These are phyloP conservation scores for Picathartes gymnocephalus DNA, from an alignment of 2,113 vertebrate genomes.

Conservation along the genomic window DNA sequence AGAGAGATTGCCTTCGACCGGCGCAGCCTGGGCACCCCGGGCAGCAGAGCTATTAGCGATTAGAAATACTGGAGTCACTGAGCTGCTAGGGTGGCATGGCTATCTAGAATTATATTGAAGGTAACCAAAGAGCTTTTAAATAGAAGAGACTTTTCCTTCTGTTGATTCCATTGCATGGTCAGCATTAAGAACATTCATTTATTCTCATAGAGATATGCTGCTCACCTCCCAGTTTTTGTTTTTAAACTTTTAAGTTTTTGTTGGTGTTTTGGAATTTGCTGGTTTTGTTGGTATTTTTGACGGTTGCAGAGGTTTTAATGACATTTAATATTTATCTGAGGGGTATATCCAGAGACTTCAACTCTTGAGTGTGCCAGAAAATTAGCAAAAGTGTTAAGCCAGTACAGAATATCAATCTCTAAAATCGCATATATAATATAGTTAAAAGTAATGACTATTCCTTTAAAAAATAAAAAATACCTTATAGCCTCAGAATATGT, in stretches of 20 bases:
- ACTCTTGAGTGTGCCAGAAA: background rate
- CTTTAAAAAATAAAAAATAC: background rate
- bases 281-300: background rate
- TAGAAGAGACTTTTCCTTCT: background rate
- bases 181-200: background rate
- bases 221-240: accelerated
- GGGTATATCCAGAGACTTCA: background rate
- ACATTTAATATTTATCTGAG: background rate
- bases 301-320: background rate
- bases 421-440: background rate
- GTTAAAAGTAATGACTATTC: background rate
- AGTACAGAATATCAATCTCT: background rate
- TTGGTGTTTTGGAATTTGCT: background rate
- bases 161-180: background rate
- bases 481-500: background rate
- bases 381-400: background rate
- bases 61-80: background rate
- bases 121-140: background rate
- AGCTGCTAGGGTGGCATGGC: background rate
- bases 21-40: no score
- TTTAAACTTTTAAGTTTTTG: background rate
- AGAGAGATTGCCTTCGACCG: no score
- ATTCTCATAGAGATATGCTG: background rate
- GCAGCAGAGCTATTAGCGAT: no score
- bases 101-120: background rate